phyloP scores from a whole-genome alignment of 2,797 vertebrate species.

The Valencia hispanica region DNA sequence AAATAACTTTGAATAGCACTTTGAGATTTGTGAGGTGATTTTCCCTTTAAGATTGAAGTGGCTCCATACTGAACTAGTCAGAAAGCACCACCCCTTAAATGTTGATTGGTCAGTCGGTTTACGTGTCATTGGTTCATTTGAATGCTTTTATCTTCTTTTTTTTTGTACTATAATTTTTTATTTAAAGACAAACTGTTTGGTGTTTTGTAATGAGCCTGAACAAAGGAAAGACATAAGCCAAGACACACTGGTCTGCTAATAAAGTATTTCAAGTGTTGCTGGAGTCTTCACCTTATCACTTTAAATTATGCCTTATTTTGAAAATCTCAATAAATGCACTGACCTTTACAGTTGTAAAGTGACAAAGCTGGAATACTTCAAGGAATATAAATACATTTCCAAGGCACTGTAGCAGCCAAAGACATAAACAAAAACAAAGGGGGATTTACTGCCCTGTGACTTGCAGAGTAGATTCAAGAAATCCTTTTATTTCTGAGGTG shows the following conservation, averaged over 20 bases:
- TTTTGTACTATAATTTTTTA: background rate
- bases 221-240: background rate
- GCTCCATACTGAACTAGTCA: too few species aligned
- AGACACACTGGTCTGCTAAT: background rate
- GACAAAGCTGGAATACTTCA: background rate
- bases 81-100: too few species aligned
- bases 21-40: too few species aligned
- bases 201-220: background rate
- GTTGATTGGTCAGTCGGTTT: too few species aligned
- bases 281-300: background rate
- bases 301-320: background rate
- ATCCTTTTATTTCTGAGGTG: conserved; percentile 45
- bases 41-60: too few species aligned
- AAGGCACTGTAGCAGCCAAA: background rate
- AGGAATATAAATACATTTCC: background rate
- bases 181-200: background rate
- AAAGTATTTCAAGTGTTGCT: background rate
- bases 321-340: background rate
- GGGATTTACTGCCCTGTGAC: conserved; percentile 30
- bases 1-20: too few species aligned
- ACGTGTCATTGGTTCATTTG: background rate
- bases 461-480: conserved; percentile 42
- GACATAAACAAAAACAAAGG: conserved; percentile 30
- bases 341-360: background rate
- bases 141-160: too few species aligned